phyloP scores from a whole-genome alignment of 2,888 invertebrate species.

The Meliscaeva auricollis region DNA sequence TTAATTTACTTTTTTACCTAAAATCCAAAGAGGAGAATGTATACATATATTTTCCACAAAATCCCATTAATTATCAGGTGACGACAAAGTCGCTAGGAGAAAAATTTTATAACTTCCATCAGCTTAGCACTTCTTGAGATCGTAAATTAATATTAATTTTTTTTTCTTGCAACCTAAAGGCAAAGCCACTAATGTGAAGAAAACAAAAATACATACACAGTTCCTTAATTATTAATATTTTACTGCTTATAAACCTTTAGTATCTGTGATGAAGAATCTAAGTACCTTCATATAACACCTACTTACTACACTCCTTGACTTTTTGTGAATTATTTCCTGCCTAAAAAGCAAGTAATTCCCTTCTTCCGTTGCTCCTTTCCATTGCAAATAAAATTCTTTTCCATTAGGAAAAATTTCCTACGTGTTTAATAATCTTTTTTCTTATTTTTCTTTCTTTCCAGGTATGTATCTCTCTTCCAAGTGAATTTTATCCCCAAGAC shows the following conservation, averaged over 20 bases:
- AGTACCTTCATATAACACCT: not conserved
- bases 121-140: slow-evolving; percentile 26
- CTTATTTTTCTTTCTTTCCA: slow-evolving; percentile 49
- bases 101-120: slow-evolving; percentile 49
- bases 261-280: not conserved
- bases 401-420: slow-evolving; percentile 19
- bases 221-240: slow-evolving; percentile 38
- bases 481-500: slow-evolving; percentile 34
- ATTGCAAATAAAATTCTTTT: not conserved
- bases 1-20: not conserved
- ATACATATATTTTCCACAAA: slow-evolving; percentile 49
- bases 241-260: slow-evolving; percentile 8
- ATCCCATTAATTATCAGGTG: slow-evolving; percentile 42
- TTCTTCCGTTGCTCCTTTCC: not conserved
- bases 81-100: slow-evolving; percentile 45
- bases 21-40: not conserved
- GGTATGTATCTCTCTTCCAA: slow-evolving; percentile 49
- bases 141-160: slow-evolving; percentile 60
- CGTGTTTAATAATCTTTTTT: slow-evolving; percentile 16
- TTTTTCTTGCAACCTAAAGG: slow-evolving; percentile 1
- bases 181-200: not conserved
- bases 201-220: not conserved
- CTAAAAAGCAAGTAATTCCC: not conserved
- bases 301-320: not conserved
- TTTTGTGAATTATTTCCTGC: slow-evolving; percentile 3